phyloP scores from a whole-genome alignment of 2,113 vertebrate genomes.

The Thomomys bottae region DNA sequence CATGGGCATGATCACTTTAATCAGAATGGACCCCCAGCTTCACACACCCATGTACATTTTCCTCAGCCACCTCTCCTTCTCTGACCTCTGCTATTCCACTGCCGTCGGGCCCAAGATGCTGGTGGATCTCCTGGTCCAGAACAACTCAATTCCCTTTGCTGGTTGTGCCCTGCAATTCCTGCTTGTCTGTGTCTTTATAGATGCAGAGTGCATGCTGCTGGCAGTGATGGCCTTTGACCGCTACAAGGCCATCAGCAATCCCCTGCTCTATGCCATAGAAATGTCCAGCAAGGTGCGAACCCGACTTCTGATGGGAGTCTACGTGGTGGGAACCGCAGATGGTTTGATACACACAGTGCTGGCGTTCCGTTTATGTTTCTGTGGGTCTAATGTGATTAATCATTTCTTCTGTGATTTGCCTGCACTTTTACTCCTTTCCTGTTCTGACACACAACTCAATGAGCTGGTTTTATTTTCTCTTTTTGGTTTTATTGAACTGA shows the following conservation, averaged over 20 bases:
- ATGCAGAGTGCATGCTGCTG: background rate
- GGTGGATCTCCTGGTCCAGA: background rate
- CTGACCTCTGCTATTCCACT: background rate
- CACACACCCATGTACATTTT: conserved; percentile 23
- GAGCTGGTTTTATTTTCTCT: background rate
- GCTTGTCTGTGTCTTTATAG: background rate
- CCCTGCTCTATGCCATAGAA: background rate
- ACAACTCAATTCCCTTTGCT: background rate
- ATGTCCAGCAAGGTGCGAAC: background rate
- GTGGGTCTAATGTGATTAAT: conserved; percentile 6
- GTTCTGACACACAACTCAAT: background rate
- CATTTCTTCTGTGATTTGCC: conserved; percentile 36
- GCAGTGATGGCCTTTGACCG: background rate
- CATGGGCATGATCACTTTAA: conserved; percentile 14
- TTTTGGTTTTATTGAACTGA: conserved; percentile 6
- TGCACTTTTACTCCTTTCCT: background rate
- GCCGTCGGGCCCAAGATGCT: background rate
- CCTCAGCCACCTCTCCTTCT: background rate
- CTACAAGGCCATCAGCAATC: conserved; percentile 28
- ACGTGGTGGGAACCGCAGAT: background rate
- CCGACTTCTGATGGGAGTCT: background rate
- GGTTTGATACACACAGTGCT: background rate
- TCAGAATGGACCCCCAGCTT: background rate
- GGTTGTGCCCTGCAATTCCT: background rate
- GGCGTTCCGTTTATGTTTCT: conserved; percentile 16